These are phyloP conservation scores for Cephus cinctus DNA, from an alignment of 1,140 invertebrate genomes.

Conservation along the genomic window DNA sequence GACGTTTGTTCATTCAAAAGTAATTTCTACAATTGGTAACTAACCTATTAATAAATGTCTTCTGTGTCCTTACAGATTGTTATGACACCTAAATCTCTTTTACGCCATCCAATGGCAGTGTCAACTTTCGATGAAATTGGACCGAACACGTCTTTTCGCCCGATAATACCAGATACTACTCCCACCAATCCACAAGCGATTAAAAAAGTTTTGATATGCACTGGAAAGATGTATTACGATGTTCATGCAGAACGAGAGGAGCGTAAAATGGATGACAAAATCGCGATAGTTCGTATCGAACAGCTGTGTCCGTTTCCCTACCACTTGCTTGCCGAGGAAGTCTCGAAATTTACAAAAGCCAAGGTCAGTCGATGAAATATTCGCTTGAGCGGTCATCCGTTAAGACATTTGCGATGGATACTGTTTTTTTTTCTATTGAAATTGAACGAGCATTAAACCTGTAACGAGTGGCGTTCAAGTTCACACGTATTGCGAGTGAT, in stretches of 20 bases:
- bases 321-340: constrained; percentile 69
- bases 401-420: not conserved
- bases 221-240: constrained; percentile 86
- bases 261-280: constrained; percentile 64
- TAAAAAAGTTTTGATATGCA: constrained; percentile 75
- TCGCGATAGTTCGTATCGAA: constrained; percentile 80
- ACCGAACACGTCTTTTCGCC: constrained; percentile 42
- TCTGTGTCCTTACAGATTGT: constrained; percentile 30
- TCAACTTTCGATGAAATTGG: constrained; percentile 72
- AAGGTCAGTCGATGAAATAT: constrained; percentile 52
- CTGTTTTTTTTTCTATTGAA: not conserved
- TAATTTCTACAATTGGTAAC: not conserved
- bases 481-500: too few species aligned
- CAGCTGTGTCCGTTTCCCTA: constrained; percentile 87
- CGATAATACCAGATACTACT: constrained; percentile 63
- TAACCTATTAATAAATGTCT: not conserved
- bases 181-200: constrained; percentile 62
- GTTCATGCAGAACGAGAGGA: constrained; percentile 67
- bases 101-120: constrained; percentile 69
- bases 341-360: constrained; percentile 71
- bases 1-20: not conserved
- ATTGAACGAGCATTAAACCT: not conserved
- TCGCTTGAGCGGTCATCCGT: too few species aligned
- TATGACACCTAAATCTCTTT: constrained; percentile 80
- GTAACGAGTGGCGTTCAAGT: constrained; percentile 1